A percentile compares a stretch with the other conserved stretches of the same genome.
These are phyloP conservation scores for Parazoanthus swiftii DNA, from an alignment of 92 coral and sea anemone species.

Conservation along the genomic window DNA sequence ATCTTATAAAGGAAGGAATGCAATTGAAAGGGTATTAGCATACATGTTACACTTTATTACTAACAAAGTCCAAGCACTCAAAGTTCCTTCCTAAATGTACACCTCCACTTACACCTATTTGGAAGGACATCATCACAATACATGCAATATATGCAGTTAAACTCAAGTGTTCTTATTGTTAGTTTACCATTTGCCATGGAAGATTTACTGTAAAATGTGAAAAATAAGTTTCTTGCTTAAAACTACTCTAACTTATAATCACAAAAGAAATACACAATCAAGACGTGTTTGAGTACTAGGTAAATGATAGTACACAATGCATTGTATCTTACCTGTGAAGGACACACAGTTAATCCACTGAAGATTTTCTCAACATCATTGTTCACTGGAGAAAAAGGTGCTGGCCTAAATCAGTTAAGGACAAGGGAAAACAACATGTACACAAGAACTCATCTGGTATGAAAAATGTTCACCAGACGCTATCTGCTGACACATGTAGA, in stretches of 20 bases:
- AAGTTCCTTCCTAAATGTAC: too few species aligned
- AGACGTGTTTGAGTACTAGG: too few species aligned
- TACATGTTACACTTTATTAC: too few species aligned
- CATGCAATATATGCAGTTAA: background rate
- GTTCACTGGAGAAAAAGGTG: conserved; percentile 46
- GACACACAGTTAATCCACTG: conserved; percentile 66
- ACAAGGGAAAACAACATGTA: background rate
- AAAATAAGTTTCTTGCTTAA: background rate
- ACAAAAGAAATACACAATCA: too few species aligned
- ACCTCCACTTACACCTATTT: too few species aligned
- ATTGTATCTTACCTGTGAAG: conserved; percentile 69
- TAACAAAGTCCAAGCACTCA: too few species aligned
- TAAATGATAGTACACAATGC: background rate
- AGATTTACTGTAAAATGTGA: background rate
- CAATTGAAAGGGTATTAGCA: too few species aligned
- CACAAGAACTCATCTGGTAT: background rate
- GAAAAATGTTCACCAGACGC: too few species aligned
- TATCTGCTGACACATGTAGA: too few species aligned
- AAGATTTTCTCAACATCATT: conserved; percentile 56
- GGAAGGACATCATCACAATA: background rate
- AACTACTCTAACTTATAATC: background rate
- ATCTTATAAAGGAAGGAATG: too few species aligned
- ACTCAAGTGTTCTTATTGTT: background rate
- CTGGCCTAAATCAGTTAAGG: conserved; percentile 13
- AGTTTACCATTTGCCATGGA: background rate